phyloP scores from a whole-genome alignment of 2,113 vertebrate genomes.

The Herpailurus yagouaroundi region DNA sequence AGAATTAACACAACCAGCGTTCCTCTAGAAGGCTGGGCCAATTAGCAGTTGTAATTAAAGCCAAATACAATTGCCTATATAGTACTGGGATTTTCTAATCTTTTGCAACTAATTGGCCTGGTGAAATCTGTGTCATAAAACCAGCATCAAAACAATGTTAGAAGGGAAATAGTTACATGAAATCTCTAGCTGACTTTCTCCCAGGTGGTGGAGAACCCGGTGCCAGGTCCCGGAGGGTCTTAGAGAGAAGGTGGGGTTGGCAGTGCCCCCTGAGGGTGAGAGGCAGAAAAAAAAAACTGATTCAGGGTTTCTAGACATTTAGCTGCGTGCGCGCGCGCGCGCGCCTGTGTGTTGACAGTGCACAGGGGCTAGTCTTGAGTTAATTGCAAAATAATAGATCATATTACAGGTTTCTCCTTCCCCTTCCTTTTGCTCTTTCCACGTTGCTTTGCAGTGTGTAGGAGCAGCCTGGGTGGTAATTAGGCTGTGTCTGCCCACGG shows the following conservation, averaged over 20 bases:
- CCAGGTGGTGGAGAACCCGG: not conserved
- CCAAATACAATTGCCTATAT: not conserved
- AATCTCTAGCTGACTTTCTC: not conserved
- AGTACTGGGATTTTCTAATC: not conserved
- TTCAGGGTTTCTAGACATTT: not conserved
- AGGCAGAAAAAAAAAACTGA: not conserved
- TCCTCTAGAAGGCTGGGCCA: not conserved
- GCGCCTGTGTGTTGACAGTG: not conserved
- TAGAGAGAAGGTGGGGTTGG: not conserved
- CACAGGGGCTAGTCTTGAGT: not conserved
- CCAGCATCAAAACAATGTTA: not conserved
- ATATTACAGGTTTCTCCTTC: not conserved
- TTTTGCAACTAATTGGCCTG: constrained; percentile 2
- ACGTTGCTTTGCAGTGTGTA: not conserved
- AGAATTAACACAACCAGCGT: not conserved
- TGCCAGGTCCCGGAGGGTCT: too few relatives aligned
- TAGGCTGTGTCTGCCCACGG: not conserved
- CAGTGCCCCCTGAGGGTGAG: not conserved
- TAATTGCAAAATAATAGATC: constrained; percentile 65
- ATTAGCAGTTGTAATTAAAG: not conserved
- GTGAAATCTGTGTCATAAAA: not conserved
- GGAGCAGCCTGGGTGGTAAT: constrained; percentile 57
- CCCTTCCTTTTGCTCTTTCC: constrained; percentile 4
- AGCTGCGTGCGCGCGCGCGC: not conserved
- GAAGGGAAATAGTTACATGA: not conserved